Evolutionary conservation across 1,140 invertebrate species (phyloP), one percentile per base, ranked within the genome.

Genomic region (Conopomorpha cramerella): DNA sequence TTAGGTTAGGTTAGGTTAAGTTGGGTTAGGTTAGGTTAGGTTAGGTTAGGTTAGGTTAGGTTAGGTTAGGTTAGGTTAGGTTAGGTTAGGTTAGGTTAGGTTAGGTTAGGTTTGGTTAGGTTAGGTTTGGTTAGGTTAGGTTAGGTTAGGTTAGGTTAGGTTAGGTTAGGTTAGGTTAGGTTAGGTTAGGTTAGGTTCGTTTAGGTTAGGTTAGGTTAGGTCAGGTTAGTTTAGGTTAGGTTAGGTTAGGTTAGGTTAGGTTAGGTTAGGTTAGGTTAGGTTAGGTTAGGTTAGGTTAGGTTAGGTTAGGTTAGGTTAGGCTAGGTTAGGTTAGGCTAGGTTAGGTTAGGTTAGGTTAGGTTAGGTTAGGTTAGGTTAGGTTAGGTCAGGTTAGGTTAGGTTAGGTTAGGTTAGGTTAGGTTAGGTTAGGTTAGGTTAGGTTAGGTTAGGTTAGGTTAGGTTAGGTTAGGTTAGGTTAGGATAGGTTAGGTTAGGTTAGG

Each of bases 391-490:
- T 32, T 32, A 32, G 30, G 30, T 32, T 32, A 32, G 30, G 30
- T 32, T 32, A 16, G 30, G 30, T 32, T 32, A 32, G 30, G 28
- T 32, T 32, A 32, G 30, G 30, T 32, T 32, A 32, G 30, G 30
- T 32, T 32, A 32, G 30, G 15, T 17, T 32, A 17, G 16, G 15
- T 32, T 32, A 32, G 30, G 30, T 32, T 32, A 32, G 30, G 30
- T 32, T 32, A 16, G 30, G 30, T 32, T 32, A 32, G 30, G 30
- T 32, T 32, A 32, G 30, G 30, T 32, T 32, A 32, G 30, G 30
- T 32, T 32, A 32, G 30, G 30, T 30, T 32, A 17, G 16, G 30
- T 32, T 32, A 32, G 30, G 30, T 32, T 17, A 30, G 30, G 30
- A 17, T 32, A 32, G 30, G 14, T 17, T 32, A 32, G 30, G 30